phyloP scores from a whole-genome alignment of 2,888 invertebrate genomes.

The Latrodectus hesperus region DNA sequence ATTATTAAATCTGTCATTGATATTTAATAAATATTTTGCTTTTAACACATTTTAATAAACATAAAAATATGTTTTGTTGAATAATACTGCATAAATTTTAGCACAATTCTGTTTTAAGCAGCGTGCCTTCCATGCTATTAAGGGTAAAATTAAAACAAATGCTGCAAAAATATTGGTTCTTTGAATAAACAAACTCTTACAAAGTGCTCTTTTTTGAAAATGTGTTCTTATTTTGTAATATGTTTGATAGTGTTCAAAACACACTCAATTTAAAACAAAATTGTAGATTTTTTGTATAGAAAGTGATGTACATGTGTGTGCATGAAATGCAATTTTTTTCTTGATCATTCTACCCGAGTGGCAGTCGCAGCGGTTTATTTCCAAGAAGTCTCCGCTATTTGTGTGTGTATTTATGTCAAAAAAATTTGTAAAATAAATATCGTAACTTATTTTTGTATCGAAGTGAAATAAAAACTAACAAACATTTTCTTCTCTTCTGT shows the following conservation, averaged over 20 bases:
- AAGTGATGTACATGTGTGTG: conserved; percentile 16
- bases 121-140: no score
- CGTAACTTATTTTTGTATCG: conserved; percentile 69
- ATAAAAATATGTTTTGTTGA: no score
- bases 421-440: conserved; percentile 67
- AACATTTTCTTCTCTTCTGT: conserved; percentile 23
- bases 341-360: conserved; percentile 1
- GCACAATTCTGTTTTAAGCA: no score
- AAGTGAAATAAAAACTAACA: conserved; percentile 68
- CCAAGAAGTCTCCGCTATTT: conserved; percentile 50
- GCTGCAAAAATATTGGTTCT: no score
- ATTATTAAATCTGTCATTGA: no score
- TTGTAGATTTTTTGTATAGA: not conserved
- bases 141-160: no score
- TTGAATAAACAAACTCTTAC: no score
- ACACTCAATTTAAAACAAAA: not conserved
- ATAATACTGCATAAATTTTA: no score
- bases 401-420: conserved; percentile 47
- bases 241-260: conserved; percentile 46
- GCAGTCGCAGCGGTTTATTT: conserved; percentile 63
- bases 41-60: no score
- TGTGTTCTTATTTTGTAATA: not conserved
- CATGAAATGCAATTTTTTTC: conserved; percentile 31
- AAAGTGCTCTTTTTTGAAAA: no score
- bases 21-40: no score